Evolutionary conservation across 2,888 invertebrate species (phyloP).

Genomic region (Andrena hattorfiana): DNA sequence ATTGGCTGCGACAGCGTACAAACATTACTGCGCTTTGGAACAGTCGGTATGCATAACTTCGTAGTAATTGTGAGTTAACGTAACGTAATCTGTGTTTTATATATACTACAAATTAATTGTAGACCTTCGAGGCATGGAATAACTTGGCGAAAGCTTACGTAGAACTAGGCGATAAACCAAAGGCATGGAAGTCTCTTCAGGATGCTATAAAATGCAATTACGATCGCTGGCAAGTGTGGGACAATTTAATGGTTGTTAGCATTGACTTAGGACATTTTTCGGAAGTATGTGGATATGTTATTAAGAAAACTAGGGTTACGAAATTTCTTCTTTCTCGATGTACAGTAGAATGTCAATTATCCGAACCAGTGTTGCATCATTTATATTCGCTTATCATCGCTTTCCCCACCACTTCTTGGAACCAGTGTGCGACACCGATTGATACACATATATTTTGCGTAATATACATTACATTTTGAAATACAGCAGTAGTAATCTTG

Average conservation of each 20-base stretch:
- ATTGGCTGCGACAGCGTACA: conserved; percentile 93
- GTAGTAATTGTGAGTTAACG: neutral
- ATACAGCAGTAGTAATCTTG: too few relatives aligned
- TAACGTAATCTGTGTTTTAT: neutral
- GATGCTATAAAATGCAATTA: conserved; percentile 97
- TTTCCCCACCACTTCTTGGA: too few relatives aligned
- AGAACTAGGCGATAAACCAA: conserved; percentile 92
- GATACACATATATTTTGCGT: too few relatives aligned
- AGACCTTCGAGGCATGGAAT: conserved; percentile 99
- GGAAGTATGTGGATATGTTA: conserved; percentile 86
- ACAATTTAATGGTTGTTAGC: conserved; percentile 95
- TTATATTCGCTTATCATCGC: too few relatives aligned
- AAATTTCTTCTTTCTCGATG: neutral
- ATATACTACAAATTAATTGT: conserved; percentile 78
- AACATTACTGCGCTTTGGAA: conserved; percentile 94
- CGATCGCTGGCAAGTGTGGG: conserved; percentile 98
- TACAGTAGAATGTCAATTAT: too few relatives aligned
- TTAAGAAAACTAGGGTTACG: neutral
- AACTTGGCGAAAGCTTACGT: conserved; percentile 98
- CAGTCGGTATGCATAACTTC: conserved; percentile 85
- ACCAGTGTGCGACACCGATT: too few relatives aligned
- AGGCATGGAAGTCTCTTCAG: conserved; percentile 93
- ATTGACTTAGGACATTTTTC: conserved; percentile 94
- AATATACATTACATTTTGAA: too few relatives aligned
- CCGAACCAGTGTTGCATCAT: too few relatives aligned